Evolutionary conservation across 2,797 vertebrate species (phyloP), one percentile per base, ranked within the genome.

Genomic region (Sternotherus odoratus): DNA sequence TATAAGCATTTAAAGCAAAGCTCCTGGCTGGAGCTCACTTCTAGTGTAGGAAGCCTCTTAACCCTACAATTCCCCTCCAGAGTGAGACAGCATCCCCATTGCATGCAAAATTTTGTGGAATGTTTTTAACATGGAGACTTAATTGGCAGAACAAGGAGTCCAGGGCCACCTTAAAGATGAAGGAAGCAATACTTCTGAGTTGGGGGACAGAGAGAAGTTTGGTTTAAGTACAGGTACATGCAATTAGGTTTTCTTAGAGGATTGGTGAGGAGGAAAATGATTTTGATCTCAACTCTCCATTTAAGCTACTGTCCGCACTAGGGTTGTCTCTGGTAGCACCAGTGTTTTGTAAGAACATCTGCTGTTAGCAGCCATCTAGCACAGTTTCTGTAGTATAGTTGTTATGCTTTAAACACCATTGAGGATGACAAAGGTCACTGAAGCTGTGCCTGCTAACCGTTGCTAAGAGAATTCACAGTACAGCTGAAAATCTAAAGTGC

Each of bases 11-110:
- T 36, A 23, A 66, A 23, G n/a, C 8, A 21, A 12, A 66, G 36
- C 63, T 21, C 3, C 19, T 19, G 36, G 9, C n/a, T 66, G 9
- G 19, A 36, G 19, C 19, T 23, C 26, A 1, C 8, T 19, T 16
- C 33, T n/a, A n/a, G 16, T n/a, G 19, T 23, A 66, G n/a, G 8
- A 36, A 36, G 63, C 63, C 63, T n/a, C 60, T 36, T n/a, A 23
- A 9, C 17, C 2, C 60, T 36, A n/a, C 4, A 63, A n/a, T 8
- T n/a, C 17, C 2, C 19, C 33, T 63, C 17, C 3, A 1, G 16
- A 63, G 16, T 60, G 33, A 63, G 60, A 17, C 5, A 56, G 16
- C 60, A 17, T n/a, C 8, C 15, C 28, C 56, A 8, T 48, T 10
- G 46, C 46, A 10, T 9, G 9, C 46, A 48, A 9, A 48, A 48